Base-by-base conservation (phyloP, 1,140 invertebrate species). In the Steinernema feltiae region DNA sequence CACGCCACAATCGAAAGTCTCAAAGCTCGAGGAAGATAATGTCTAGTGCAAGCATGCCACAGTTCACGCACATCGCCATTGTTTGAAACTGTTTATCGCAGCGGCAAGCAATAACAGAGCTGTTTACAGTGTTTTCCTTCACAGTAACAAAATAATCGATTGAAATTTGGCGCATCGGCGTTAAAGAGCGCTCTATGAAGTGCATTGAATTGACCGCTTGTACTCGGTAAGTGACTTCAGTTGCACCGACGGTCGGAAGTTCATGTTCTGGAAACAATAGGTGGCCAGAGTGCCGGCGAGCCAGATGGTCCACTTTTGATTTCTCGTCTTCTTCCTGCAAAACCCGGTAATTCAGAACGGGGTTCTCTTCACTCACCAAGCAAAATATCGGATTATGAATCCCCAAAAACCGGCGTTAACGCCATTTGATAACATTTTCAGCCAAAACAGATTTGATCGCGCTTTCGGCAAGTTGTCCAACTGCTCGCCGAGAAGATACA, bases 181-280 rank as follows among this genome's bases (percentile, higher is more conserved):
- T n/a, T n/a, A n/a, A n/a, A n/a, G n/a, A n/a, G n/a, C n/a, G n/a
- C n/a, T n/a, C n/a, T n/a, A n/a, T 74, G 24, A 76, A 21, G 32
- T 41, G n/a, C 48, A 31, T 35, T 81, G 73, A 24, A 70, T 63
- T 53, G 75, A 80, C 63, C 81, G 53, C 35, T 72, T 80, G 73
- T 83, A 84, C 46, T 84, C 85, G 63, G 86, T 78, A 24, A 84
- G 30, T 75, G 46, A 78, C 70, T 85, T 85, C 76, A 84, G 35
- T 12, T 80, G 70, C 30, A 83, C 79, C 2, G n/a, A 17, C 1
- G 81, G 79, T 71, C 84, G 48, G 30, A 75, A 75, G 53, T 75
- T 75, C 32, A 70, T 32, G 48, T 81, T 80, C 30, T 83, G 75
- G 70, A 79, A 82, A 18, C 75, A n/a, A 41, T 80, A 74, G 18